A percentile compares a stretch with the other conserved stretches of the same genome.
phyloP scores from a whole-genome alignment of 2,113 vertebrate species.

The Epinephelus lanceolatus region DNA sequence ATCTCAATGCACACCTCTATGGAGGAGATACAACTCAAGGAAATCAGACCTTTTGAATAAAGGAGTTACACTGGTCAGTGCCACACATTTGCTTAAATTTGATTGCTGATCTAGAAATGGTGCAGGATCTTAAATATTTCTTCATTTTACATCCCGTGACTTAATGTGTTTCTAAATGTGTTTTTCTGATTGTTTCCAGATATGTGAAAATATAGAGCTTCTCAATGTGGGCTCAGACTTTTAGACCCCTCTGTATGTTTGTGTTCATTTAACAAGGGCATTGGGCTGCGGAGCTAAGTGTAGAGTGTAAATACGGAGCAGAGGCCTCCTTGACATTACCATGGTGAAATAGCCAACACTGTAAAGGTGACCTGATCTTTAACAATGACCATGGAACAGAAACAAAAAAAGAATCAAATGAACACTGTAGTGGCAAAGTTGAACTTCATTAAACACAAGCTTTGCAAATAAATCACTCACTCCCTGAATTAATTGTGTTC shows the following conservation, averaged over 20 bases:
- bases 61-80: no score
- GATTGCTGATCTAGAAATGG: no score
- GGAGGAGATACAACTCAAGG: no score
- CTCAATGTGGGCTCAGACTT: no score
- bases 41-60: no score
- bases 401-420: not conserved
- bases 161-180: no score
- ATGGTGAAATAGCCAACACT: not conserved
- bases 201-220: no score
- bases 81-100: no score
- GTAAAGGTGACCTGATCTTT: not conserved
- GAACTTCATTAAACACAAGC: not conserved
- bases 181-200: no score
- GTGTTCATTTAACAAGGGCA: not conserved
- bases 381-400: not conserved
- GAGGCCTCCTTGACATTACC: not conserved
- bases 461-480: not conserved
- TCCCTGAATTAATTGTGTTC: not conserved
- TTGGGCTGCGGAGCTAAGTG: constrained; percentile 1
- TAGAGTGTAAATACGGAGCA: constrained; percentile 1
- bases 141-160: no score
- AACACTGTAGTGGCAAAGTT: not conserved
- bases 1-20: no score
- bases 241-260: not conserved
- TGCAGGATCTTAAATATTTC: no score